Evolutionary conservation across 2,797 vertebrate species (phyloP).

Genomic region (Typhlichthys eigenmanni): DNA sequence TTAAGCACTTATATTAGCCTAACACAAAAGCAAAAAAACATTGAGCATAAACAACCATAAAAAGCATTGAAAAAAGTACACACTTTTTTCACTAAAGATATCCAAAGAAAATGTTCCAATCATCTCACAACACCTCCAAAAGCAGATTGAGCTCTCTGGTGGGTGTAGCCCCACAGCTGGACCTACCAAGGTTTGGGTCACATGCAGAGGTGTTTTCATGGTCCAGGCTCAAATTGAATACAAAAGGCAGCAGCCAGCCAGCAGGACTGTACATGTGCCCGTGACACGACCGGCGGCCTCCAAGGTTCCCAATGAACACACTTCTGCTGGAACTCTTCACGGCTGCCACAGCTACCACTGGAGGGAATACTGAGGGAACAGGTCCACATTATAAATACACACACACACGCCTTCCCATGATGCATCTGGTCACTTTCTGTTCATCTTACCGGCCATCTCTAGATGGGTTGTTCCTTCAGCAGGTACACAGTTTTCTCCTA

Average conservation of each 20-base stretch:
- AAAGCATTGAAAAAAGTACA: too few relatives aligned
- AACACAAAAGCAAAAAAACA: too few relatives aligned
- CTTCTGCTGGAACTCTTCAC: conserved; percentile 78
- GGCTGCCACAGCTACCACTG: conserved; percentile 78
- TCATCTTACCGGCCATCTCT: conserved; percentile 67
- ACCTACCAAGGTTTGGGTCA: conserved; percentile 81
- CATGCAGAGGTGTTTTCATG: conserved; percentile 74
- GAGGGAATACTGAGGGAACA: conserved; percentile 71
- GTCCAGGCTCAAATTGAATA: conserved; percentile 65
- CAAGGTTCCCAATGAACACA: conserved; percentile 77
- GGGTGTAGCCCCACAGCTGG: too few relatives aligned
- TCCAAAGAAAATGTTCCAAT: too few relatives aligned
- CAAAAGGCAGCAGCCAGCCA: conserved; percentile 86
- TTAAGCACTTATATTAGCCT: too few relatives aligned
- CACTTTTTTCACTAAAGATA: too few relatives aligned
- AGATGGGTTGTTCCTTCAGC: conserved; percentile 62
- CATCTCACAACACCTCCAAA: too few relatives aligned
- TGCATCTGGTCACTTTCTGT: neutral
- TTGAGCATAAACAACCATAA: too few relatives aligned
- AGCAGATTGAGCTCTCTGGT: too few relatives aligned
- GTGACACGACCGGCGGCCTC: conserved; percentile 85
- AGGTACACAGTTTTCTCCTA: conserved; percentile 67
- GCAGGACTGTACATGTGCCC: conserved; percentile 85
- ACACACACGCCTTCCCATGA: too few relatives aligned
- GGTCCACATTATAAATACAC: neutral